Evolutionary conservation across 2,888 invertebrate genomes (phyloP).

Genomic region (Synergus umbraculus): DNA sequence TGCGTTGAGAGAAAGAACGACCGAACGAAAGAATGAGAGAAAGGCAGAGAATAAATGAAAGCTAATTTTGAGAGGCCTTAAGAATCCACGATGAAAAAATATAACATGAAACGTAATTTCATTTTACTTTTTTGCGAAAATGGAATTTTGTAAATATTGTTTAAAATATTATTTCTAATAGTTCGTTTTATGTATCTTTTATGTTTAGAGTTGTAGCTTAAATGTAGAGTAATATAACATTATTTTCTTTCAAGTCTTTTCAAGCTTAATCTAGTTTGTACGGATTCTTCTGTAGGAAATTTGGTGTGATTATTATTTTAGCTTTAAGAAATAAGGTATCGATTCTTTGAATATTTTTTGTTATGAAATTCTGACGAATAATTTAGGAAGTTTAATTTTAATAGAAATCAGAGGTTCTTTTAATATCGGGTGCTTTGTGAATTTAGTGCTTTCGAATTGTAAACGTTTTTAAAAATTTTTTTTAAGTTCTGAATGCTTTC

Average conservation of each 20-base stretch:
- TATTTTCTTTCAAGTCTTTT: not conserved
- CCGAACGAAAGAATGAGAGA: no score
- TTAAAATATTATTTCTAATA: not conserved
- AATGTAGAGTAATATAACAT: not conserved
- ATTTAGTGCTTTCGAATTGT: no score
- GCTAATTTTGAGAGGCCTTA: constrained; percentile 5
- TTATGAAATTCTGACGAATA: not conserved
- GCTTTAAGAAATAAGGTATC: not conserved
- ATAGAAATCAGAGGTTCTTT: no score
- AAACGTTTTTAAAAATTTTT: no score
- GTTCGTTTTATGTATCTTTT: not conserved
- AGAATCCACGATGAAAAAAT: constrained; percentile 3
- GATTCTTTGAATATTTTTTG: not conserved
- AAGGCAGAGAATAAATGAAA: not conserved
- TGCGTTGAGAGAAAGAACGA: not conserved
- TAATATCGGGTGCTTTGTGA: no score
- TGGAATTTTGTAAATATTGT: constrained; percentile 1
- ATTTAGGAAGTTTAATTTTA: no score
- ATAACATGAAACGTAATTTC: not conserved
- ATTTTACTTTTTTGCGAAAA: not conserved
- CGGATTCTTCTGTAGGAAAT: not conserved
- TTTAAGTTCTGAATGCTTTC: no score
- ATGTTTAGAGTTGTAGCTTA: not conserved
- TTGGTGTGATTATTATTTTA: not conserved
- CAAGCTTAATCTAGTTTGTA: not conserved